Evolutionary conservation across 1,140 invertebrate genomes (phyloP).

Genomic region (Solenopsis invicta): DNA sequence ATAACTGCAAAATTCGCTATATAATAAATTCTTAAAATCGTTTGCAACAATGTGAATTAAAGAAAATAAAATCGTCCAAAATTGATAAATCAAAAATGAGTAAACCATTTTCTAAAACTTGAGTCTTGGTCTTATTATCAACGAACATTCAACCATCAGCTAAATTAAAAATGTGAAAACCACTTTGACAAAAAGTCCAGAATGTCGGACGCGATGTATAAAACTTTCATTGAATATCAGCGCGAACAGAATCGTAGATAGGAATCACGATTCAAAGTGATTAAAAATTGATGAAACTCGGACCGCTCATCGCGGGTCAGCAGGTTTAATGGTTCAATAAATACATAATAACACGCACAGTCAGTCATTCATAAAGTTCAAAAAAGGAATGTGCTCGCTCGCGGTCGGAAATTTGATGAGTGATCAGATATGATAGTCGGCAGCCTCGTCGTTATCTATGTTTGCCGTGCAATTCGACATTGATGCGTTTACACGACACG

Average conservation of each 20-base stretch:
- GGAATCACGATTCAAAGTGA: slow-evolving; percentile 9
- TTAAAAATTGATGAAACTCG: slow-evolving; percentile 60
- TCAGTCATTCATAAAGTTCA: slow-evolving; percentile 49
- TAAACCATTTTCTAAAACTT: neutral
- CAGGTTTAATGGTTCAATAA: slow-evolving; percentile 68
- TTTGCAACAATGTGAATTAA: neutral
- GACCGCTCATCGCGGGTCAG: slow-evolving; percentile 26
- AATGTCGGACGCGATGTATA: neutral
- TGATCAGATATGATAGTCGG: slow-evolving; percentile 42
- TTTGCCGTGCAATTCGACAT: slow-evolving; percentile 31
- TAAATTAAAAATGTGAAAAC: slow-evolving; percentile 44
- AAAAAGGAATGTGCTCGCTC: slow-evolving; percentile 40
- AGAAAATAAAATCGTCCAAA: neutral
- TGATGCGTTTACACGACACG: slow-evolving; percentile 36
- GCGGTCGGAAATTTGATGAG: slow-evolving; percentile 59
- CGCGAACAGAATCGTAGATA: slow-evolving; percentile 11
- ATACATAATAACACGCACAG: slow-evolving; percentile 65
- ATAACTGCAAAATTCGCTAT: neutral
- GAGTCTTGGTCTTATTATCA: neutral
- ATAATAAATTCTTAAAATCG: neutral
- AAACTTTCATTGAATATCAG: neutral
- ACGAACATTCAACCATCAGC: neutral
- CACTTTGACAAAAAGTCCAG: slow-evolving; percentile 37
- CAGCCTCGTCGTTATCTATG: slow-evolving; percentile 24
- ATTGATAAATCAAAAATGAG: neutral